Evolutionary conservation across 2,888 invertebrate genomes (phyloP), one percentile per base, ranked within the genome.

Genomic region (Fissipunctia ypsillon): DNA sequence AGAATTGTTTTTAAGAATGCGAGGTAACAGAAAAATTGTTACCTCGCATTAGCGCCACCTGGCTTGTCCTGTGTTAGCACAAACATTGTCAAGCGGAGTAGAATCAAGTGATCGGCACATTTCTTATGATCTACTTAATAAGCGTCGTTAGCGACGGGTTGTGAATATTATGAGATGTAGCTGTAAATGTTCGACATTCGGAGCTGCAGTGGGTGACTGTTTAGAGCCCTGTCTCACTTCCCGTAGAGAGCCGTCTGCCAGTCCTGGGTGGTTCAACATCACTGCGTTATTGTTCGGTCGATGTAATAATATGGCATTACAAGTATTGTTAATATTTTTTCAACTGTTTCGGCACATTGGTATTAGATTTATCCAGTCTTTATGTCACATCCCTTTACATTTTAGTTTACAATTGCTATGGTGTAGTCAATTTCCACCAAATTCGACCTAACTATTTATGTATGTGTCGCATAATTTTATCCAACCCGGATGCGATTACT

Each of bases 71-170:
- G 22, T 9, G 38, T 54, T 63, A 28, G 16, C 14, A 54, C 59
- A 66, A 78, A 75, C 78, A 84, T 81, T 83, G 75, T 71, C 81
- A 86, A 90, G 88, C 89, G 89, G 91, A 82, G 89, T 84, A 65
- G 83, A 80, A 85, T 85, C 83, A 86, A 88, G 92, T 93, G 91
- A 91, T 92, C 87, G 88, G 91, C 90, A 93, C 90, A 90, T 92
- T 94, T 95, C 94, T 94, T 95, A 95, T 95, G 94, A 94, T 89
- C 88, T 93, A 93, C 85, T 89, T 88, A 82, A 48, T 93, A 94
- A 92, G 92, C 88, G 90, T 91, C 88, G 85, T 78, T 68, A 69
- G 88, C 83, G 89, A 87, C 89, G 91, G 93, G 94, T 94, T 94
- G 94, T 94, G 94, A 94, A 87, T 90, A 90, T 86, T 69, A 84